Conservation (phyloP, 2,113 vertebrate species). For the Dipodomys spectabilis region DNA sequence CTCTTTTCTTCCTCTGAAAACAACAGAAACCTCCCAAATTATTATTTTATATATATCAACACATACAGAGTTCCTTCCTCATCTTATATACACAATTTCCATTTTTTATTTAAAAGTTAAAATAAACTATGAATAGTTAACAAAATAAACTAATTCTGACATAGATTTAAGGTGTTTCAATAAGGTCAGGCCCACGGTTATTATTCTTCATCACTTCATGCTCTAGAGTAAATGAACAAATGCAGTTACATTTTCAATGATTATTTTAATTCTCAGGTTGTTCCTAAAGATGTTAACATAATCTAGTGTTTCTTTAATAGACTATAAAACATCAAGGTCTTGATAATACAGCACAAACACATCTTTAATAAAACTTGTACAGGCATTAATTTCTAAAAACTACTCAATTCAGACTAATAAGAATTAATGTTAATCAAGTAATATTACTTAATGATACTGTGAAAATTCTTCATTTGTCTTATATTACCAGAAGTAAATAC, state of each 20-base stretch:
- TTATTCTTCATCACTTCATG: conserved; percentile 7
- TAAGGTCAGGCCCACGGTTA: background rate
- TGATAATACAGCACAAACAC: conserved; percentile 38
- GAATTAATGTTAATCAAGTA: conserved; percentile 67
- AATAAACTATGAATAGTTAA: background rate
- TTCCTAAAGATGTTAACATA: conserved; percentile 46
- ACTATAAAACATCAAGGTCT: conserved; percentile 49
- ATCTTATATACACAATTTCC: background rate
- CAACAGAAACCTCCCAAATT: background rate
- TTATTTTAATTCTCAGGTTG: conserved; percentile 17
- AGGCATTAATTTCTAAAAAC: conserved; percentile 47
- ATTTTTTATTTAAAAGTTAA: background rate
- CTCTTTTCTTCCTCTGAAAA: background rate
- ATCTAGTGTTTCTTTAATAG: conserved; percentile 38
- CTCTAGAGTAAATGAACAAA: background rate
- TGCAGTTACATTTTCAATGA: conserved; percentile 35
- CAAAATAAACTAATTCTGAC: background rate
- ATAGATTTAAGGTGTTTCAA: background rate
- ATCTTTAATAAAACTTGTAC: conserved; percentile 53
- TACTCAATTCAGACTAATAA: conserved; percentile 39
- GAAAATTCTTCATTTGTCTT: conserved; percentile 70
- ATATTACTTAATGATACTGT: conserved; percentile 62
- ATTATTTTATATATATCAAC: background rate
- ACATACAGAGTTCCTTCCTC: too few species aligned
- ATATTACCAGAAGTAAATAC: conserved; percentile 67